Evolutionary conservation across 2,797 vertebrate species (phyloP).

Genomic region (Sebastes oblongus): DNA sequence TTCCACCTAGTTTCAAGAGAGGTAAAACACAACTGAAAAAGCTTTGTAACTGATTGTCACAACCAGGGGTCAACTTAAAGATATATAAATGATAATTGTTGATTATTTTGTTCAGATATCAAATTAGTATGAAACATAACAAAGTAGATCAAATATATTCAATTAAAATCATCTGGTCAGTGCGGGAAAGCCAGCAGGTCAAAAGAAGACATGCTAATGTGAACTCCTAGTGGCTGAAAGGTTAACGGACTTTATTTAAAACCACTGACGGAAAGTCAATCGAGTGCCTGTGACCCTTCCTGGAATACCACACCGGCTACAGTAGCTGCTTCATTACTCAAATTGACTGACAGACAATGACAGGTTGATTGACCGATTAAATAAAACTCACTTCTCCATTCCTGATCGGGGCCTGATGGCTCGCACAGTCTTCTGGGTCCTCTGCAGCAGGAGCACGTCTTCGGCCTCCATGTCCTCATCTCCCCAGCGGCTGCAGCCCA

Average conservation of each 20-base stretch:
- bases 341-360: not conserved
- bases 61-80: not conserved
- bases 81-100: not conserved
- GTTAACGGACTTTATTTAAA: not conserved
- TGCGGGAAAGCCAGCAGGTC: not conserved
- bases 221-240: not conserved
- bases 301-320: not conserved
- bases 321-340: not conserved
- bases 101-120: not conserved
- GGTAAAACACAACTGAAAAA: not conserved
- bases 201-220: not conserved
- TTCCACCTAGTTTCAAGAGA: slow-evolving; percentile 90
- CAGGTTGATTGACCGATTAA: slow-evolving; percentile 13
- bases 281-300: not conserved
- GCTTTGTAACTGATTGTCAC: not conserved
- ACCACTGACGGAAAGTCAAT: slow-evolving; percentile 17
- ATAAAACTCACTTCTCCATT: slow-evolving; percentile 90
- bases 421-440: slow-evolving; percentile 96
- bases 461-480: slow-evolving; percentile 88
- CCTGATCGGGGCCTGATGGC: slow-evolving; percentile 95
- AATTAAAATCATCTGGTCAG: not conserved
- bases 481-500: slow-evolving; percentile 94
- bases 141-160: not conserved
- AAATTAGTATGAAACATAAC: not conserved
- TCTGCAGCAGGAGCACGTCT: slow-evolving; percentile 91